Conservation (phyloP, 2,113 vertebrate genomes). For the Cottus gobio region DNA sequence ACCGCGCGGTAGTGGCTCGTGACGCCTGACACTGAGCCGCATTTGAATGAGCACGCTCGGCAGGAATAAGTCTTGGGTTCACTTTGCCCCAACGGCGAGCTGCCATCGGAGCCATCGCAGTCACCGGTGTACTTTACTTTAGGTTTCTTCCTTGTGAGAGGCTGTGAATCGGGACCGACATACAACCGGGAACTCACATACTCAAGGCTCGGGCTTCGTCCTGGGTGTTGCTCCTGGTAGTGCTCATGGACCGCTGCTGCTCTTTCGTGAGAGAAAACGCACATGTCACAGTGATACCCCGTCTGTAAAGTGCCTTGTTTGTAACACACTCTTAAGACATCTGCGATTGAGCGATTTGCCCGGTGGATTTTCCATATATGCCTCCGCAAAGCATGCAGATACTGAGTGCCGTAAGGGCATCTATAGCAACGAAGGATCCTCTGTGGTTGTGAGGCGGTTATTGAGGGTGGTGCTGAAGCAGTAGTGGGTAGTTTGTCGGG, state of each 20-base stretch:
- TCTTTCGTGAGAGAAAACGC: conserved; percentile 87
- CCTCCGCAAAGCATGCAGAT: conserved; percentile 85
- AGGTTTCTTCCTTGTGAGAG: conserved; percentile 3
- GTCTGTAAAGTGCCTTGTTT: conserved; percentile 85
- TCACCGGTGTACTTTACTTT: conserved; percentile 62
- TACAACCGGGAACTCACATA: conserved; percentile 14
- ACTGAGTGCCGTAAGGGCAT: conserved; percentile 86
- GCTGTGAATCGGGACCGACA: neutral
- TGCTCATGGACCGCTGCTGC: conserved; percentile 85
- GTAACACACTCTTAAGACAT: conserved; percentile 86
- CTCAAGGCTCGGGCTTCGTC: conserved; percentile 30
- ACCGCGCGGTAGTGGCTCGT: conserved; percentile 87
- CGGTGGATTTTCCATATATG: conserved; percentile 88
- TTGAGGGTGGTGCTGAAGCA: conserved; percentile 56
- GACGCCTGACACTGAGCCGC: conserved; percentile 85
- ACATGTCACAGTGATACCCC: conserved; percentile 92
- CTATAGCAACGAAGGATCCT: conserved; percentile 85
- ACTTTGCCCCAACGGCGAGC: conserved; percentile 61
- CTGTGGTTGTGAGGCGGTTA: conserved; percentile 69
- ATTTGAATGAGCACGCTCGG: conserved; percentile 89
- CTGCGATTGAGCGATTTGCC: conserved; percentile 79
- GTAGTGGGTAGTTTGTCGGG: conserved; percentile 22
- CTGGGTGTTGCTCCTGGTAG: conserved; percentile 85
- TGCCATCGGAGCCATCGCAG: conserved; percentile 73
- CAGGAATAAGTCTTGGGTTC: conserved; percentile 85